Evolutionary conservation across 2,113 vertebrate genomes (phyloP).

Genomic region (Callipepla californica): DNA sequence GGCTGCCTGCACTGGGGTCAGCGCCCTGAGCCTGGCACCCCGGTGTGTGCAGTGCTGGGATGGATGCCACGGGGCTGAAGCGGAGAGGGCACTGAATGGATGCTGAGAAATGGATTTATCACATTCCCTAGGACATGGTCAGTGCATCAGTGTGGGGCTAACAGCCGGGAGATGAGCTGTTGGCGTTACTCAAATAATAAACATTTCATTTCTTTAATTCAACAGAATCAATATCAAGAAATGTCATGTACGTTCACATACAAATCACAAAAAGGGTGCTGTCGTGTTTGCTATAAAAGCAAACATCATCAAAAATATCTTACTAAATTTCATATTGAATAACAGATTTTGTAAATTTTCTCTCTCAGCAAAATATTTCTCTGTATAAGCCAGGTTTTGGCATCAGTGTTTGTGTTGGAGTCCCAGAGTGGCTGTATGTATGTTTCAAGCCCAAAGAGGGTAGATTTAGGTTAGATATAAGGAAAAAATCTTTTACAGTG

Average conservation of each 20-base stretch:
- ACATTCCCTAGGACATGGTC: neutral
- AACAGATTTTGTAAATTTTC: neutral
- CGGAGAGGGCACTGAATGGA: neutral
- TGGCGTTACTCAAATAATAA: neutral
- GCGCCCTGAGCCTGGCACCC: neutral
- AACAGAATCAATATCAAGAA: neutral
- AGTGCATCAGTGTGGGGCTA: neutral
- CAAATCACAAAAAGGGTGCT: neutral
- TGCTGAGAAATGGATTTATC: neutral
- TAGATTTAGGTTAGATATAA: no score
- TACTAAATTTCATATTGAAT: neutral
- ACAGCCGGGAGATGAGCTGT: neutral
- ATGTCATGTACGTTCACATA: neutral
- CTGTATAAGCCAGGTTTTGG: slow-evolving; percentile 42
- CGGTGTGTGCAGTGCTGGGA: neutral
- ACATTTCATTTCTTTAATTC: neutral
- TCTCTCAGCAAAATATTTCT: slow-evolving; percentile 11
- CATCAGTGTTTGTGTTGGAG: slow-evolving; percentile 50
- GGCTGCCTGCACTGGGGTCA: neutral
- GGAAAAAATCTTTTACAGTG: no score
- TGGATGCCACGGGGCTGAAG: neutral
- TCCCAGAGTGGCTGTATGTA: neutral
- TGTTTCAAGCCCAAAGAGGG: no score
- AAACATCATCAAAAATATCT: neutral
- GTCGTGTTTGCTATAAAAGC: neutral